Evolutionary conservation across 2,113 vertebrate genomes (phyloP).

Genomic region (Oncorhynchus clarkii): DNA sequence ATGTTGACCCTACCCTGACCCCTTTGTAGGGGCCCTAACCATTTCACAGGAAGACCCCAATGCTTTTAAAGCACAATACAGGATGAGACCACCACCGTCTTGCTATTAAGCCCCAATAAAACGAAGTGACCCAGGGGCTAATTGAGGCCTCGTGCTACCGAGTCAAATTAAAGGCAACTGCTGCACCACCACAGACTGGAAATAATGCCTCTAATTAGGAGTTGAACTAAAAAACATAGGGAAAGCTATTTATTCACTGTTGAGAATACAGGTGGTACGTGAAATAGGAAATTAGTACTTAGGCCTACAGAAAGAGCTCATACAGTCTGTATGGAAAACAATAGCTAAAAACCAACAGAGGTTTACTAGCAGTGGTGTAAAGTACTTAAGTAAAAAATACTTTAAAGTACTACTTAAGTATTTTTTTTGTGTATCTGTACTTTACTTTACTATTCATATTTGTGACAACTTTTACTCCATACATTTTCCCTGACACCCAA

Average conservation of each 20-base stretch:
- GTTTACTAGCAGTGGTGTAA: neutral
- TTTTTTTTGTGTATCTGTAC: too few relatives aligned
- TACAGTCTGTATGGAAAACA: neutral
- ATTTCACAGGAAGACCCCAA: conserved; percentile 70
- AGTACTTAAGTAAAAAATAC: too few relatives aligned
- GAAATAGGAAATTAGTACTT: neutral
- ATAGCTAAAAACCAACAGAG: neutral
- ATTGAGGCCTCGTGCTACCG: conserved; percentile 58
- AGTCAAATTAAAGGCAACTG: conserved; percentile 62
- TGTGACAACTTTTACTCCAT: too few relatives aligned
- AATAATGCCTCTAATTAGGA: conserved; percentile 44
- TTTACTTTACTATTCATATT: too few relatives aligned
- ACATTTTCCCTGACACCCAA: too few relatives aligned
- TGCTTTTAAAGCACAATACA: conserved; percentile 63
- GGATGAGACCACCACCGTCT: conserved; percentile 53
- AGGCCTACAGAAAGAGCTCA: neutral
- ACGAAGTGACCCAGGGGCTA: conserved; percentile 69
- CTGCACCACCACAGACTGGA: conserved; percentile 38
- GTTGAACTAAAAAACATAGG: conserved; percentile 9
- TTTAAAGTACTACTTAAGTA: too few relatives aligned
- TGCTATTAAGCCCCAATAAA: conserved; percentile 64
- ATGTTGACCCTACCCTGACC: conserved; percentile 70
- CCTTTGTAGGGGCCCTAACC: conserved; percentile 65
- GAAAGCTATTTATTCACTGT: conserved; percentile 26
- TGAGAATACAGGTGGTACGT: conserved; percentile 31